Percentiles rank a stretch among this genome's conserved stretches.
Evolutionary conservation across 2,797 vertebrate genomes (phyloP).

Genomic region (Dipus sagitta): DNA sequence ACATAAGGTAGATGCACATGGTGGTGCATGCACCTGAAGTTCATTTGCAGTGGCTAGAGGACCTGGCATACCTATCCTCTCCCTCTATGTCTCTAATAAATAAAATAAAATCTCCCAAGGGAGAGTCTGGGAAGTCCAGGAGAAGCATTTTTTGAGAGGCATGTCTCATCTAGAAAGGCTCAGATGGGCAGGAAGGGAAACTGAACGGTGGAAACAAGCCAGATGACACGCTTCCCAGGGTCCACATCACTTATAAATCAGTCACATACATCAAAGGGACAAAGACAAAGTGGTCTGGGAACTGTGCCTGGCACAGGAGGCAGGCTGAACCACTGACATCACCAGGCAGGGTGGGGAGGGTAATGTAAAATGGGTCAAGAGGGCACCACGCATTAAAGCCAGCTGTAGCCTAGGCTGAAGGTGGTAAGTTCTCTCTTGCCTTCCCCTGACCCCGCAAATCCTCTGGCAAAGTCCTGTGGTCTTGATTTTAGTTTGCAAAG

Average conservation of each 20-base stretch:
- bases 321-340: neutral
- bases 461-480: neutral
- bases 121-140: neutral
- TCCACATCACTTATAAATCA: neutral
- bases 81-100: too few species aligned
- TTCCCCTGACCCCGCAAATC: neutral
- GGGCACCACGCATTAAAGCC: neutral
- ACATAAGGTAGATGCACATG: too few species aligned
- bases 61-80: too few species aligned
- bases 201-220: neutral
- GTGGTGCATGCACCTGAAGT: too few species aligned
- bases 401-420: neutral
- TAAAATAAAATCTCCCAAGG: too few species aligned
- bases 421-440: neutral
- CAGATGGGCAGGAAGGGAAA: slow-evolving; percentile 21
- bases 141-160: neutral
- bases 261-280: neutral
- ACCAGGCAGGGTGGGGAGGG: accelerated
- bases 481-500: neutral
- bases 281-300: neutral
- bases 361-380: neutral
- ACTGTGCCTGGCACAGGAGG: neutral
- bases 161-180: neutral
- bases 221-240: neutral
- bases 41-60: too few species aligned